Conservation (phyloP, 2,888 invertebrate species). For the Cataglyphis altisquamis region DNA sequence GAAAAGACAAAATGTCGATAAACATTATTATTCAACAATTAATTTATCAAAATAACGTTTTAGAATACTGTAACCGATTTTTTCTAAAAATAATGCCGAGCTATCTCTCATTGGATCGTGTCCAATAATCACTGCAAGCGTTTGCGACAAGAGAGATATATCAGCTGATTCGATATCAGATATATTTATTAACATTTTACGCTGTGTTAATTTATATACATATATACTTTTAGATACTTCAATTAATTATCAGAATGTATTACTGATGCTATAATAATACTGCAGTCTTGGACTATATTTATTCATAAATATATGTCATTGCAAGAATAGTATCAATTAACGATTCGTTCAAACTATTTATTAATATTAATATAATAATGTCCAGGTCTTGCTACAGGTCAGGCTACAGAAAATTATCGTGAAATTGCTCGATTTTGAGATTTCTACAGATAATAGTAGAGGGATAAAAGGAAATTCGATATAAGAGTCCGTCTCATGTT, state of each 20-base stretch:
- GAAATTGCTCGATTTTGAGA: neutral
- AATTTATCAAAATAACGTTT: conserved; percentile 16
- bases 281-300: neutral
- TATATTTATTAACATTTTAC: conserved; percentile 18
- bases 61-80: conserved; percentile 44
- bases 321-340: neutral
- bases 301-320: conserved; percentile 4
- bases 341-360: neutral
- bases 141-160: conserved; percentile 24
- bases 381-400: neutral
- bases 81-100: conserved; percentile 70
- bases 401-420: neutral
- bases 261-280: neutral
- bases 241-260: neutral
- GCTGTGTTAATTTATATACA: neutral
- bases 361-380: neutral
- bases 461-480: neutral
- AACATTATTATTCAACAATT: neutral
- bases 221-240: neutral
- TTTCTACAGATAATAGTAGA: neutral
- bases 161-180: conserved; percentile 44
- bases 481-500: neutral
- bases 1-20: neutral
- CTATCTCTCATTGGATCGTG: conserved; percentile 63
- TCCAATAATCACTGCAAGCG: conserved; percentile 64